Percentiles rank a stretch among this genome's conserved stretches.
These are phyloP conservation scores for Aeoliscus strigatus DNA, from an alignment of 2,797 vertebrate genomes.

Conservation along the genomic window DNA sequence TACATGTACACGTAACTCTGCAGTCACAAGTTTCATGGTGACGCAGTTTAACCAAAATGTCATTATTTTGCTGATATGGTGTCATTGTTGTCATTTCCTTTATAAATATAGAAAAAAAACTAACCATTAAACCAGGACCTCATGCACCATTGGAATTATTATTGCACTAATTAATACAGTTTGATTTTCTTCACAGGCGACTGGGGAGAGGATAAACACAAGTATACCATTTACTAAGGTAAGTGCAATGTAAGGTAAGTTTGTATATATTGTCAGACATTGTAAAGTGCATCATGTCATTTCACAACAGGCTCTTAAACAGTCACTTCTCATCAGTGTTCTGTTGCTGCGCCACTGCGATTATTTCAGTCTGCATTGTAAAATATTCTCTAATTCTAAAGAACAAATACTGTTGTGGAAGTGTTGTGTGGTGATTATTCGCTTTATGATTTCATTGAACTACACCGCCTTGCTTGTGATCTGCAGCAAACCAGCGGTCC, in stretches of 20 bases:
- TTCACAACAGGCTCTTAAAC: conserved; percentile 31
- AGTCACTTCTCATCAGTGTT: conserved; percentile 20
- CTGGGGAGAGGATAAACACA: no score
- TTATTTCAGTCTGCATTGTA: conserved; percentile 21
- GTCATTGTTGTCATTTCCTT: background rate
- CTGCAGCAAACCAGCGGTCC: conserved; percentile 36
- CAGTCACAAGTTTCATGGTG: background rate
- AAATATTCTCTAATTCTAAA: conserved; percentile 16
- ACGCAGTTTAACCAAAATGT: conserved; percentile 9
- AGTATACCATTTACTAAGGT: background rate
- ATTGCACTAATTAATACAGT: background rate
- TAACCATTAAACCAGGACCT: no score
- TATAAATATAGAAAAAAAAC: conserved; percentile 1
- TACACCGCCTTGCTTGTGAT: conserved; percentile 33
- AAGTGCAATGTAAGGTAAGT: background rate
- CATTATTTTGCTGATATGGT: conserved; percentile 2
- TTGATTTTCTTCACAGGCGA: background rate
- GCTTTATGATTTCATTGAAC: conserved; percentile 27
- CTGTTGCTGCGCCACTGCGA: conserved; percentile 25
- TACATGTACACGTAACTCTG: background rate
- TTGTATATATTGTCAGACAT: conserved; percentile 9
- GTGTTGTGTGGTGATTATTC: conserved; percentile 6
- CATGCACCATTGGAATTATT: background rate
- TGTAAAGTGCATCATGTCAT: conserved; percentile 29
- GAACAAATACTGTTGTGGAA: conserved; percentile 9